phyloP scores from a whole-genome alignment of 2,888 invertebrate genomes.

The Lycia hirtaria region DNA sequence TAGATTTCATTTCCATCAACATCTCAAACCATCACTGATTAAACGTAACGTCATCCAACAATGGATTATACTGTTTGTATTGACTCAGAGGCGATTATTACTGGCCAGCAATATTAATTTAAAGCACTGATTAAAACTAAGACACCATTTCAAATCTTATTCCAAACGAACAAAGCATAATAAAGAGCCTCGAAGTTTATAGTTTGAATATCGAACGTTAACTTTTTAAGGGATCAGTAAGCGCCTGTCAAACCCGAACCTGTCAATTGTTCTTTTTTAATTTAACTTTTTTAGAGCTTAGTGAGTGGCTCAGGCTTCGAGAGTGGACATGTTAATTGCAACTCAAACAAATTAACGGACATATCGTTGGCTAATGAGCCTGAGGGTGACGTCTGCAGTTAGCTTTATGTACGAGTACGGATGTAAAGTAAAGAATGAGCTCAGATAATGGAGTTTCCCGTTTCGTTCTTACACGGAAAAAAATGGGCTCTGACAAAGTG shows the following conservation, averaged over 20 bases:
- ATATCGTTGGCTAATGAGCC: constrained; percentile 76
- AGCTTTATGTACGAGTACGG: constrained; percentile 29
- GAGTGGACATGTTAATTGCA: constrained; percentile 78
- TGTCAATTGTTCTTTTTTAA: constrained; percentile 33
- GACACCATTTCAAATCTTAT: constrained; percentile 48
- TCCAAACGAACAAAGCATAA: constrained; percentile 42
- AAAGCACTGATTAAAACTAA: constrained; percentile 33
- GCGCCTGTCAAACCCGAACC: constrained; percentile 53
- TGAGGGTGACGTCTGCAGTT: constrained; percentile 44
- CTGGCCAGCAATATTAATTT: constrained; percentile 46
- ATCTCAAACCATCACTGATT: constrained; percentile 47
- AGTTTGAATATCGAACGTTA: constrained; percentile 41
- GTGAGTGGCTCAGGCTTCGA: constrained; percentile 58
- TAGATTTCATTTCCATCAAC: constrained; percentile 44
- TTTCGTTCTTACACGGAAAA: background rate
- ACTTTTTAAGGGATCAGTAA: constrained; percentile 51
- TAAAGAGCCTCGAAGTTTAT: background rate
- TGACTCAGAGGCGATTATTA: constrained; percentile 55
- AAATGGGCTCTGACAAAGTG: background rate
- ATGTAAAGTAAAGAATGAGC: constrained; percentile 34
- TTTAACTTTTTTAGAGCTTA: constrained; percentile 46
- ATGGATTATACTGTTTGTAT: constrained; percentile 54
- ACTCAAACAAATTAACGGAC: constrained; percentile 79
- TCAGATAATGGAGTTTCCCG: constrained; percentile 21
- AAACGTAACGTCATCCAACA: constrained; percentile 56